Conservation (phyloP, 2,888 invertebrate species). For the Bellardia pandia region DNA sequence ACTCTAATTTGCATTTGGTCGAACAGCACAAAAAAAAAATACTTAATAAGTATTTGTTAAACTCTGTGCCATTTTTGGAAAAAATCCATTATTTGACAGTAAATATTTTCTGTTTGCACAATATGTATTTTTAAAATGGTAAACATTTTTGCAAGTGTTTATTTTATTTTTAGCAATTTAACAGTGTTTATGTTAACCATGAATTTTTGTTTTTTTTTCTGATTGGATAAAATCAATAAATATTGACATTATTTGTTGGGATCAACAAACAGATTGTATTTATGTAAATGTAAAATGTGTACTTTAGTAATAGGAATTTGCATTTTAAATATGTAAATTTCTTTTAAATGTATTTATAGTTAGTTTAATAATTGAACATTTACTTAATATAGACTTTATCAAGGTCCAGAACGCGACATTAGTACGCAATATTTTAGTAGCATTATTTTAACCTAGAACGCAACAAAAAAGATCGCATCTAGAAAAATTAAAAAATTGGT, state of each 20-base stretch:
- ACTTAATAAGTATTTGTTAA: background rate
- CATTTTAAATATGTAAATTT: background rate
- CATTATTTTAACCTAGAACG: no score
- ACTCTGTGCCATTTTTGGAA: background rate
- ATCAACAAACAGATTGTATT: background rate
- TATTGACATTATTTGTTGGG: background rate
- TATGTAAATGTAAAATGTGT: background rate
- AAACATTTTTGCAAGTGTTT: background rate
- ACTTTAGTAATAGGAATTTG: background rate
- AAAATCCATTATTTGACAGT: background rate
- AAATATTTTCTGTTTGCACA: background rate
- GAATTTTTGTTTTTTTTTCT: background rate
- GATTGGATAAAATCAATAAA: background rate
- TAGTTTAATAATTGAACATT: background rate
- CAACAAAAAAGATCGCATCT: no score
- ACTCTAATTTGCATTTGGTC: background rate
- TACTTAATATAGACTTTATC: background rate
- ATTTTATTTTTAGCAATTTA: background rate
- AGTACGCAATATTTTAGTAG: no score
- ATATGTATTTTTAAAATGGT: background rate
- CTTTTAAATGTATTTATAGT: background rate
- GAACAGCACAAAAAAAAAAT: background rate
- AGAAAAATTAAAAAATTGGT: no score
- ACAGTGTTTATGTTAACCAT: background rate
- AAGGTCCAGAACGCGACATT: no score